These are phyloP conservation scores for Hiodon alosoides DNA, from an alignment of 2,113 vertebrate species.

Conservation along the genomic window DNA sequence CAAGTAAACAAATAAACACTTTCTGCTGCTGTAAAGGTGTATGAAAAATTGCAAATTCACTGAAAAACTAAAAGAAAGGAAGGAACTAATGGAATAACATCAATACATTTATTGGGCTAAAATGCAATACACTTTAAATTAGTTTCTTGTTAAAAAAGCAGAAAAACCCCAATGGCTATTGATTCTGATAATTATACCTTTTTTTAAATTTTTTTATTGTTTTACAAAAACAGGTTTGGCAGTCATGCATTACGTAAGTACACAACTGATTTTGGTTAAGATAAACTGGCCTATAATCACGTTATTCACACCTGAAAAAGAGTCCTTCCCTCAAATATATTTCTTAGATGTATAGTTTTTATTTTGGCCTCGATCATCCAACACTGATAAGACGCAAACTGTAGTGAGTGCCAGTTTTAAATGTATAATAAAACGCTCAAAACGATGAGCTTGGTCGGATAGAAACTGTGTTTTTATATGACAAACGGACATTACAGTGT, in stretches of 20 bases:
- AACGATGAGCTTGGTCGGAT: not conserved
- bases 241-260: not conserved
- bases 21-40: no score
- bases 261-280: not conserved
- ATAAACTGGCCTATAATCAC: not conserved
- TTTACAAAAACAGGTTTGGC: not conserved
- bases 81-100: conserved; percentile 9
- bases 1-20: no score
- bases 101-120: conserved; percentile 19
- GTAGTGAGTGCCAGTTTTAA: not conserved
- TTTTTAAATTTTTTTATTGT: not conserved
- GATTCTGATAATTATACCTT: no score
- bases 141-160: not conserved
- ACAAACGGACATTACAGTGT: conserved; percentile 52
- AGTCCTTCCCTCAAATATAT: no score
- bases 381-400: no score
- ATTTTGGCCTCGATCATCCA: no score
- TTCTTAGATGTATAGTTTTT: no score
- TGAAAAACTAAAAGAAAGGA: not conserved
- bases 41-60: not conserved
- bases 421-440: not conserved
- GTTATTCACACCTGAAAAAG: not conserved
- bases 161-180: not conserved
- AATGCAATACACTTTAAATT: conserved; percentile 2
- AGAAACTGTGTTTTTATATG: conserved; percentile 45